These are phyloP conservation scores for Oscheius sp. DNA, from an alignment of 1,140 invertebrate genomes.

Conservation along the genomic window DNA sequence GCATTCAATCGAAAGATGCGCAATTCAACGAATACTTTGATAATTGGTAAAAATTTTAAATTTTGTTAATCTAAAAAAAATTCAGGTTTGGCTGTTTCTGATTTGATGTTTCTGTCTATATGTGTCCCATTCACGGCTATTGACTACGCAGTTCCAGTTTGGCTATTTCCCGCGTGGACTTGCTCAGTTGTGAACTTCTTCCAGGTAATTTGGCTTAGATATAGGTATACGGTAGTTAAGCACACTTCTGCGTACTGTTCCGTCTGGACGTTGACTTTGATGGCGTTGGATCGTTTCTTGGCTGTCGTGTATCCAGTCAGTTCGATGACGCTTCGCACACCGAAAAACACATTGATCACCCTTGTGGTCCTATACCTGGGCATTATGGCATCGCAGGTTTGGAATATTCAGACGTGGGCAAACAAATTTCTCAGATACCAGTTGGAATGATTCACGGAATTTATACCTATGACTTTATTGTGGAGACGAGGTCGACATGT, in stretches of 20 bases:
- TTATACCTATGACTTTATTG: slow-evolving; percentile 66
- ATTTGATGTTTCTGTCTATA: slow-evolving; percentile 88
- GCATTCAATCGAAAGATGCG: slow-evolving; percentile 57
- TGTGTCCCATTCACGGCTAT: slow-evolving; percentile 89
- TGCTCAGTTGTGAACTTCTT: slow-evolving; percentile 57
- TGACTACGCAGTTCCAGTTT: slow-evolving; percentile 79
- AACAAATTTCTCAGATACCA: slow-evolving; percentile 16
- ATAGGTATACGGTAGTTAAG: slow-evolving; percentile 38
- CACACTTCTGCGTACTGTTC: slow-evolving; percentile 84
- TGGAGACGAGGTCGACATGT: slow-evolving; percentile 50
- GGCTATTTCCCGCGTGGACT: slow-evolving; percentile 68
- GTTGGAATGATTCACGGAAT: slow-evolving; percentile 69
- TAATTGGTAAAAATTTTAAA: slow-evolving; percentile 43
- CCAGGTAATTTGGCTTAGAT: slow-evolving; percentile 39
- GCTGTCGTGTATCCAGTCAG: slow-evolving; percentile 89
- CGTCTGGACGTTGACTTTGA: slow-evolving; percentile 88
- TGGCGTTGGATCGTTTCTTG: slow-evolving; percentile 89
- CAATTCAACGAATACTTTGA: slow-evolving; percentile 56
- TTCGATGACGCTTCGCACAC: slow-evolving; percentile 81
- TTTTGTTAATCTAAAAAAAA: not conserved
- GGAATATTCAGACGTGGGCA: slow-evolving; percentile 3
- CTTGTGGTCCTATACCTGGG: slow-evolving; percentile 45
- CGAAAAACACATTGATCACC: slow-evolving; percentile 71
- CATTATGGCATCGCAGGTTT: slow-evolving; percentile 50
- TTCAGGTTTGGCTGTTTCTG: slow-evolving; percentile 67